These are phyloP conservation scores for Samia ricini DNA, from an alignment of 1,140 invertebrate species.

Conservation along the genomic window DNA sequence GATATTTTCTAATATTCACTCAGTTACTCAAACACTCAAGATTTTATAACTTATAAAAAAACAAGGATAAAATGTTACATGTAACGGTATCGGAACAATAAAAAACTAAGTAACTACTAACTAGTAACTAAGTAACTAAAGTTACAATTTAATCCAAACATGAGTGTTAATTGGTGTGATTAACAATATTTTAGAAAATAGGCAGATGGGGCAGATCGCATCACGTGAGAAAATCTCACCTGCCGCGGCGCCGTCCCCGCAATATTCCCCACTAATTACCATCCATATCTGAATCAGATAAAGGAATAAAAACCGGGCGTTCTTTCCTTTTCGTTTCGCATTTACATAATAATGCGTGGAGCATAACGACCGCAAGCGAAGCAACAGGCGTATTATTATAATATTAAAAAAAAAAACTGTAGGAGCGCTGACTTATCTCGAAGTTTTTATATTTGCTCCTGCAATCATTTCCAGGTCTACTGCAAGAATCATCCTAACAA, in stretches of 20 bases:
- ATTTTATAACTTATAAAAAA: too few species aligned
- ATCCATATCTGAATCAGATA: conserved; percentile 68
- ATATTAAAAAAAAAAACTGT: conserved; percentile 54
- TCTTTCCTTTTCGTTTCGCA: conserved; percentile 62
- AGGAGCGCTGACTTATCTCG: conserved; percentile 34
- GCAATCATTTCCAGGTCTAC: conserved; percentile 30
- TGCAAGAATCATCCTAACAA: not conserved
- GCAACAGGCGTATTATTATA: conserved; percentile 48
- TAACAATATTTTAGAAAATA: conserved; percentile 5
- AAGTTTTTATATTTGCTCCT: conserved; percentile 36
- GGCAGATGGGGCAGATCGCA: conserved; percentile 8
- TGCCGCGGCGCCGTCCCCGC: conserved; percentile 30
- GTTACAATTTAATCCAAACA: not conserved
- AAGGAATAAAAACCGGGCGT: conserved; percentile 48
- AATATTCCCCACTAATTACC: conserved; percentile 57
- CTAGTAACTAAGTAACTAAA: too few species aligned
- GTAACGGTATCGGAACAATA: too few species aligned
- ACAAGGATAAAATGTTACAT: too few species aligned
- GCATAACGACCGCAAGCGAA: conserved; percentile 48
- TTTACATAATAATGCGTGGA: conserved; percentile 73
- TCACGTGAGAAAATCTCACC: conserved; percentile 58
- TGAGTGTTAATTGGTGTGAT: conserved; percentile 1
- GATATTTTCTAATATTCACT: too few species aligned
- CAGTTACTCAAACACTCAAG: too few species aligned
- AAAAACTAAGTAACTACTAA: too few species aligned